Evolutionary conservation across 2,888 invertebrate species (phyloP).

Genomic region (Furcula furcula): DNA sequence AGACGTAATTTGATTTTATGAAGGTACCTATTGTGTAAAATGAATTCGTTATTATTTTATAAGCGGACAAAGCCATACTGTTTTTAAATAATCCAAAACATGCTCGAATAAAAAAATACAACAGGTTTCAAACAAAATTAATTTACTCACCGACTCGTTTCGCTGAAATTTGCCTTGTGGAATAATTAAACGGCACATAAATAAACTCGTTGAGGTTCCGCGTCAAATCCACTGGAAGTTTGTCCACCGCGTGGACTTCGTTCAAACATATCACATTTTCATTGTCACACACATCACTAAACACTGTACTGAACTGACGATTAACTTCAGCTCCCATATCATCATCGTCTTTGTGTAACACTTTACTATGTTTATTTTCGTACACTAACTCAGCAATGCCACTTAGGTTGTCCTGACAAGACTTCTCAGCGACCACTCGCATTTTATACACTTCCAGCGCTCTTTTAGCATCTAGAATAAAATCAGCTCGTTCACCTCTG

Average conservation of each 20-base stretch:
- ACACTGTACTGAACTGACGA: slow-evolving; percentile 66
- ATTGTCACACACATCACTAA: slow-evolving; percentile 65
- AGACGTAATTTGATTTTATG: too few species aligned
- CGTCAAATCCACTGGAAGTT: slow-evolving; percentile 76
- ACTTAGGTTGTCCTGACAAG: slow-evolving; percentile 70
- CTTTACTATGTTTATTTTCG: slow-evolving; percentile 44
- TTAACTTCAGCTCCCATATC: slow-evolving; percentile 33
- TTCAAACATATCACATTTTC: slow-evolving; percentile 80
- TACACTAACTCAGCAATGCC: slow-evolving; percentile 80
- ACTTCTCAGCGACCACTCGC: slow-evolving; percentile 73
- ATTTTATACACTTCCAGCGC: slow-evolving; percentile 83
- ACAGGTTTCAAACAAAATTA: too few species aligned
- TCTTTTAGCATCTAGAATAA: slow-evolving; percentile 85
- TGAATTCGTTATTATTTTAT: too few species aligned
- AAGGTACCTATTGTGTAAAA: too few species aligned
- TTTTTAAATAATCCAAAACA: too few species aligned
- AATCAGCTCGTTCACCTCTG: slow-evolving; percentile 89
- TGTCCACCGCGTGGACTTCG: slow-evolving; percentile 77
- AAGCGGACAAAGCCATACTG: too few species aligned
- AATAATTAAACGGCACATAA: slow-evolving; percentile 87
- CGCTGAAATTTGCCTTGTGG: slow-evolving; percentile 65
- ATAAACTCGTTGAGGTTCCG: slow-evolving; percentile 78
- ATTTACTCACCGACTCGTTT: slow-evolving; percentile 70
- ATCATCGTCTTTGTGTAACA: slow-evolving; percentile 57
- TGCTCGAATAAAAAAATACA: too few species aligned